Evolutionary conservation across 2,113 vertebrate species (phyloP), one percentile per base, ranked within the genome.

Genomic region (Polypterus senegalus): DNA sequence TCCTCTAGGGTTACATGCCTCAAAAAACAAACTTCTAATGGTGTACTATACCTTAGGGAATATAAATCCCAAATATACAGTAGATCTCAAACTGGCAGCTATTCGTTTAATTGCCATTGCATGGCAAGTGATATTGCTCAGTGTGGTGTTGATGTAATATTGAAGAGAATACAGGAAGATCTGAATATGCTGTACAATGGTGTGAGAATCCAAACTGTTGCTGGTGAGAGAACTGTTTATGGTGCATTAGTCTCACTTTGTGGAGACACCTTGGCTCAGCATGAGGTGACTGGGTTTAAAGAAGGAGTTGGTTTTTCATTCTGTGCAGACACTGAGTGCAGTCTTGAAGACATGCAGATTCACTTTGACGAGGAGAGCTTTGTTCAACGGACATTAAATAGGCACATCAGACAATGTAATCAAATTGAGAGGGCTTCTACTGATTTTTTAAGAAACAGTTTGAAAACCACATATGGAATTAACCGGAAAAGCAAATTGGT

Each of bases 1-100:
- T 68, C 68, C 70, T 51, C 60, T 72, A 65, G 64, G 65, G 60
- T n/a, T n/a, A n/a, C n/a, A n/a, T n/a, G n/a, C 70, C 69, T 59
- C 54, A 6, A 27, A 60, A 61, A 47, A 63, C 58, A 63, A 63
- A 52, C 59, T 63, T n/a, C 5, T 44, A 4, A 44, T 62, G 61
- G 43, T 65, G 62, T 66, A 63, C 63, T 69, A 66, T 55, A 66
- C 45, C 4, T 61, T 63, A 58, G 61, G 58, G 48, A 66, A 66
- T 58, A 66, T 69, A 7, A 66, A 66, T 43, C 61, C 58, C 9
- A 69, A 66, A 58, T 63, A 63, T 53, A n/a, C n/a, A n/a, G n/a
- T n/a, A 69, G 67, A 61, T 66, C 64, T 5, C n/a, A 62, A 45
- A 53, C 49, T 66, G 27, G 49, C 61, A 59, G 60, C 65, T 3